phyloP scores from a whole-genome alignment of 2,113 vertebrate species.

The Lepus americanus region DNA sequence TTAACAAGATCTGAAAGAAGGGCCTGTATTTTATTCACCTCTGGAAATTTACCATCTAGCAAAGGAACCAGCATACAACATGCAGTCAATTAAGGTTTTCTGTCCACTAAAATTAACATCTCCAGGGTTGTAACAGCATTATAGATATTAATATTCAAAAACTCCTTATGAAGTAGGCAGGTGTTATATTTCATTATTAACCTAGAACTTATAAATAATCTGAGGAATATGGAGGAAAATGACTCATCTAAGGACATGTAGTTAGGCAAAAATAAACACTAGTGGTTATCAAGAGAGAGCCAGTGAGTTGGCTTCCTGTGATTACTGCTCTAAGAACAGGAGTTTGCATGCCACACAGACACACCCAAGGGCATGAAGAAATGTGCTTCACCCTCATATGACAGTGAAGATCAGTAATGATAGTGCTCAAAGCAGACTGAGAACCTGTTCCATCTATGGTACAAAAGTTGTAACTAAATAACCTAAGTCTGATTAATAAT shows the following conservation, averaged over 20 bases:
- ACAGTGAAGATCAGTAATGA: no score
- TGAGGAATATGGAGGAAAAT: neutral
- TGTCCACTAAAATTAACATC: constrained; percentile 18
- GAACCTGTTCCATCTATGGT: neutral
- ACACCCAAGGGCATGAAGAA: neutral
- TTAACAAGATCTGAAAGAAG: constrained; percentile 11
- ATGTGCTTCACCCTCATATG: neutral
- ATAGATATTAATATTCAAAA: constrained; percentile 26
- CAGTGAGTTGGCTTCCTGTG: neutral
- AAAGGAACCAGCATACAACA: neutral
- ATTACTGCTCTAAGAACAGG: neutral
- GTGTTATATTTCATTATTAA: neutral
- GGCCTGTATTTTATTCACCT: neutral
- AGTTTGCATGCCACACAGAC: neutral
- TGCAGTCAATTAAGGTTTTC: neutral
- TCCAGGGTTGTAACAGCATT: neutral
- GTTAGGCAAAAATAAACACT: neutral
- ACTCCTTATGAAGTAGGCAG: neutral
- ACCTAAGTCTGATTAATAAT: neutral
- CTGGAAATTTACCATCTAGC: neutral
- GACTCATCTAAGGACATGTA: neutral
- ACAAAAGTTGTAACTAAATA: neutral
- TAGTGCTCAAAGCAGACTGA: neutral
- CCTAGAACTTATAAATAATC: neutral
- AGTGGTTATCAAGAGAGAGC: no score